Conservation (phyloP, 64 coral and sea anemone genomes). For the Actinia equina region DNA sequence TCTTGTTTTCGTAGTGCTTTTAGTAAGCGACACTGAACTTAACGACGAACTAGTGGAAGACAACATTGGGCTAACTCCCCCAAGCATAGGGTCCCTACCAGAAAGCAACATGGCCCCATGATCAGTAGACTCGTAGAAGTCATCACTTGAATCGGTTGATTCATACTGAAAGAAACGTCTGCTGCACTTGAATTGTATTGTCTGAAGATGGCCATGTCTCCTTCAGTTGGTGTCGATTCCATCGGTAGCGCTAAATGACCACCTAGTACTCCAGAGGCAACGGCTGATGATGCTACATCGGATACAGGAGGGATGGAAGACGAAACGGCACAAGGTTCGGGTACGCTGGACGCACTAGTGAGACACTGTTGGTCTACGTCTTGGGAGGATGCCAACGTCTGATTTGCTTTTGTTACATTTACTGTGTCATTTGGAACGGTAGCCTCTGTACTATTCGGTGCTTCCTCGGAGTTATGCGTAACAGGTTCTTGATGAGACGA, state of each 20-base stretch:
- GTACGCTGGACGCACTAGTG: not conserved
- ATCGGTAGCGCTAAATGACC: constrained; percentile 5
- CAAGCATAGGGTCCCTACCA: constrained; percentile 30
- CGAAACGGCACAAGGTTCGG: not conserved
- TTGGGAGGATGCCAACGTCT: not conserved
- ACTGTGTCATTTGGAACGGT: not conserved
- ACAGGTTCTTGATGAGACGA: not conserved
- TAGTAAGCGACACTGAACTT: not conserved
- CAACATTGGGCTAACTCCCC: constrained; percentile 1
- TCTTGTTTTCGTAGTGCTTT: not conserved
- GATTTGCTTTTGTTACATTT: not conserved
- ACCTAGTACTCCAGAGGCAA: constrained; percentile 15
- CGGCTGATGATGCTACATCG: not conserved
- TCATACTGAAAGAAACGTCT: not conserved
- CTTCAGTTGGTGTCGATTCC: constrained; percentile 16
- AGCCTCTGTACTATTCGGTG: not conserved
- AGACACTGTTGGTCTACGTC: not conserved
- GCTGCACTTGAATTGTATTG: not conserved
- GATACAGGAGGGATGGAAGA: not conserved
- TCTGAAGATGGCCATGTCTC: not conserved
- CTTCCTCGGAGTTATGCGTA: not conserved
- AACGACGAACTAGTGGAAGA: not conserved
- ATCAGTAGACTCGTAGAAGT: not conserved
- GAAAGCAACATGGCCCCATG: constrained; percentile 19
- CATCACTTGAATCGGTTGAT: not conserved